Evolutionary conservation across 2,113 vertebrate genomes (phyloP).

Genomic region (Penelope pileata): DNA sequence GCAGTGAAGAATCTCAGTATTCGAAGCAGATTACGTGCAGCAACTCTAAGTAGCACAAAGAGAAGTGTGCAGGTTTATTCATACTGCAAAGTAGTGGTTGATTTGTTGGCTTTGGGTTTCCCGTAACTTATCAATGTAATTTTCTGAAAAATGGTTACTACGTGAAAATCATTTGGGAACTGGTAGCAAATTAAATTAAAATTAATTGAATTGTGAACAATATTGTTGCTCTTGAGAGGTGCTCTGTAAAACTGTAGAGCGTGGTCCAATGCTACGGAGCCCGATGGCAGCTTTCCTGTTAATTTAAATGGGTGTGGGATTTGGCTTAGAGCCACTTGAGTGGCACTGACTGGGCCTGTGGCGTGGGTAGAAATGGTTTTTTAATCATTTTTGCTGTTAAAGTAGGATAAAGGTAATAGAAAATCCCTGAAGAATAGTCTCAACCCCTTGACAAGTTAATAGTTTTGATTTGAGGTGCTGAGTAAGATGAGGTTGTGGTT

Average conservation of each 20-base stretch:
- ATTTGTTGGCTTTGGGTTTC: neutral
- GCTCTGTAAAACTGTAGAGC: constrained; percentile 16
- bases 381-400: constrained; percentile 26
- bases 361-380: constrained; percentile 1
- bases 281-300: neutral
- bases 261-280: constrained; percentile 23
- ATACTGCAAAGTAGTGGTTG: neutral
- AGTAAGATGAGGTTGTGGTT: neutral
- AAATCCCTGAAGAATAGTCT: neutral
- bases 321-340: constrained; percentile 59
- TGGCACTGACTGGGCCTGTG: neutral
- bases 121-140: neutral
- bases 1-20: neutral
- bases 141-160: neutral
- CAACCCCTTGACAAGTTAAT: neutral
- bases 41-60: neutral
- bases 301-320: constrained; percentile 43
- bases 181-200: constrained; percentile 38
- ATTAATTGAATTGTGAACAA: constrained; percentile 34
- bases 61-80: neutral
- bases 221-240: constrained; percentile 31
- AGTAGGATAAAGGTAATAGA: constrained; percentile 39
- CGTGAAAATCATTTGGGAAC: neutral
- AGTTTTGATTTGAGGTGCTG: neutral
- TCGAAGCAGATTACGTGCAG: neutral